Base-by-base conservation (phyloP, 1,140 invertebrate genomes). In the Rhopalosiphum maidis region DNA sequence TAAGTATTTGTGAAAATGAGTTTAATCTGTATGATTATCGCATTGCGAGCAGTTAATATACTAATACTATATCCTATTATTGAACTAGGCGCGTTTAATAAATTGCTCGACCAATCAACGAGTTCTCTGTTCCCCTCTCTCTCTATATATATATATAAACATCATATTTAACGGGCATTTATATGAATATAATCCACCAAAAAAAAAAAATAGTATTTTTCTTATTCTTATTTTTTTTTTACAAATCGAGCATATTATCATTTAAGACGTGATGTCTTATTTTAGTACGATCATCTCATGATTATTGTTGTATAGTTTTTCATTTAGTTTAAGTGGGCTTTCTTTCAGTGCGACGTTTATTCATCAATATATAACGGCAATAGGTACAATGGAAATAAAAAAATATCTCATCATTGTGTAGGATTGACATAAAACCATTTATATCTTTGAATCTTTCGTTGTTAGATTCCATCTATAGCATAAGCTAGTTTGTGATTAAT, bases 311-410 rank as follows among this genome's bases (percentile, higher is more conserved):
- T 60, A 7, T 43, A 68, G 89, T 90, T 90, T 91, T 91, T 35
- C 60, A 77, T 91, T 83, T 43, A 46, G n/a, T 83, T 82, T 51
- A 83, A 91, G 77, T 83, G 77, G 60, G 46, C 68, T 91, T 91
- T 91, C 60, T 91, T 68, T 68, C 54, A n/a, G 54, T 43, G 11
- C 55, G 37, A 21, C 68, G 68, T 91, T 91, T 91, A 91, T 91
- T 91, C 60, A 68, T 91, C 68, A 91, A 91, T 82, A 77, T 77
- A 77, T 77, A 77, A 93, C 85, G 11, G 54, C 15, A 68, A n/a
- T n/a, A n/a, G n/a, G 7, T 43, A 90, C 60, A 91, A 91, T 51
- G 43, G 90, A 83, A 93, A 93, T 37, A 94, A 23, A 51, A 93
- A 93, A 87, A 92, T 68, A 90, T 90, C 11, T 2, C 43, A 90